Evolutionary conservation across 2,113 vertebrate genomes (phyloP), one percentile per base, ranked within the genome.

Genomic region (Pithys albifrons): DNA sequence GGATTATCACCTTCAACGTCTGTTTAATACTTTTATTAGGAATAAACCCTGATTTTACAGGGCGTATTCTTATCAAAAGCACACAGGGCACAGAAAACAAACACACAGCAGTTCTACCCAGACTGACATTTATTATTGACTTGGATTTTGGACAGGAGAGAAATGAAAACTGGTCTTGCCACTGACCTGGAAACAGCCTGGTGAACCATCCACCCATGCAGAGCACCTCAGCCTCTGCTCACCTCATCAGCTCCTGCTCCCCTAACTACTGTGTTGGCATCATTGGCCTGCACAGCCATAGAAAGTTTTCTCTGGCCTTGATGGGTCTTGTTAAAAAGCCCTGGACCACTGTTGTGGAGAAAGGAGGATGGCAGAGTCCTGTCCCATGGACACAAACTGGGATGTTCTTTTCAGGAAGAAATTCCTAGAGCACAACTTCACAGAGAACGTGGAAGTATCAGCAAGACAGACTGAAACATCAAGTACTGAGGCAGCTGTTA

Each of bases 71-170:
- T 76, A 90, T 54, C 70, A 62, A 76, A 92, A 77, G 55, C 19
- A 5, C 43, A 49, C 9, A 62, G 3, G 46, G 55, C 76, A 94
- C 45, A 95, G 58, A 93, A 94, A 91, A 92, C 59, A 72, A 90
- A 55, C 2, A 73, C 43, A 37, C 52, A 65, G 39, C 39, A 37
- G 8, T 84, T 81, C 91, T 69, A 92, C 37, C 37, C 73, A 91
- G 92, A 89, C 29, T 88, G 45, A 79, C 83, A 54, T 95, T 95
- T 93, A 95, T 94, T 92, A 74, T 22, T 61, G 84, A 74, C 46
- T 67, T 18, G 14, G 66, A 65, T 77, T 94, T 84, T 59, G 45
- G 45, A 89, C 55, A 90, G 57, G n/a, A 94, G 43, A 95, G 72
- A 95, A 95, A 87, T 64, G 24, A 78, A 90, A 92, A 52, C 52